Evolutionary conservation across 2,797 vertebrate genomes (phyloP).

Genomic region (Adelosebastes latens): DNA sequence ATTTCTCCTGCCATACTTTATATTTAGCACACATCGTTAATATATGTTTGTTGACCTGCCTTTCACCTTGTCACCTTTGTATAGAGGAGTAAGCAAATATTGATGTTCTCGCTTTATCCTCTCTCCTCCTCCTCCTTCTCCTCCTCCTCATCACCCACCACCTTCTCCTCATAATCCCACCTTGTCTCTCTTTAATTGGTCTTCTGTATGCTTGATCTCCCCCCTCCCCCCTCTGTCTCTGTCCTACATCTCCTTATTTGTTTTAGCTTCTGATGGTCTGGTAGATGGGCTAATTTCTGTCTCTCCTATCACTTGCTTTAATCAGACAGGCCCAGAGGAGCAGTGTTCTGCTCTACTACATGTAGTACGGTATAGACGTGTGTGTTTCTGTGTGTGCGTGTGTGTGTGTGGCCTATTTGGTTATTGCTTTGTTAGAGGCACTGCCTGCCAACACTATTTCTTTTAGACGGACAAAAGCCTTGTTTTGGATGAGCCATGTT

Average conservation of each 20-base stretch:
- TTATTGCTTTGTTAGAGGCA: slow-evolving; percentile 55
- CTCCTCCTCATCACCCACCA: slow-evolving; percentile 26
- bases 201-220: slow-evolving; percentile 27
- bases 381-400: not conserved
- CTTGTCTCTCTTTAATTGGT: slow-evolving; percentile 54
- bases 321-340: slow-evolving; percentile 51
- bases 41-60: slow-evolving; percentile 17
- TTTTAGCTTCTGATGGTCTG: slow-evolving; percentile 65
- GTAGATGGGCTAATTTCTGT: slow-evolving; percentile 63
- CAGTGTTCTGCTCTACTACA: slow-evolving; percentile 33
- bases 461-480: slow-evolving; percentile 67
- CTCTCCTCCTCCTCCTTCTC: slow-evolving; percentile 1
- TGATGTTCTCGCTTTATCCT: slow-evolving; percentile 37
- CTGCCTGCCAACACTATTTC: slow-evolving; percentile 63
- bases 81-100: slow-evolving; percentile 48
- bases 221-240: slow-evolving; percentile 1
- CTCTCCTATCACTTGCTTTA: slow-evolving; percentile 59
- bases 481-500: slow-evolving; percentile 72
- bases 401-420: slow-evolving; percentile 13
- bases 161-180: slow-evolving; percentile 41
- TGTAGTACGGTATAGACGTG: not conserved
- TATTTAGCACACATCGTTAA: not conserved
- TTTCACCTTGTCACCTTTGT: slow-evolving; percentile 29
- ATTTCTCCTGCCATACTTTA: not conserved
- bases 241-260: slow-evolving; percentile 49